Conservation (phyloP, 2,888 invertebrate species). For the Cantharis flavilabris region DNA sequence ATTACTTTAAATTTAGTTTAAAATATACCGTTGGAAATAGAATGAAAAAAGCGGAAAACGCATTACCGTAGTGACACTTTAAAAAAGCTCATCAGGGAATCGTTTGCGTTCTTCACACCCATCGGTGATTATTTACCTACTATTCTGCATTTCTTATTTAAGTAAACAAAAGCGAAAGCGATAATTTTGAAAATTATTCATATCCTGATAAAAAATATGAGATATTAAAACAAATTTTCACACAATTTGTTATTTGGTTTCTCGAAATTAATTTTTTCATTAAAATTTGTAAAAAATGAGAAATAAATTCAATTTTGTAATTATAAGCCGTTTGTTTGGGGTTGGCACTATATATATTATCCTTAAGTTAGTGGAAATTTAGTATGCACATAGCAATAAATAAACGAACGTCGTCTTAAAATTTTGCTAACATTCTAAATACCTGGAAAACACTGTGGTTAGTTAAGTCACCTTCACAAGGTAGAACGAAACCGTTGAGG, state of each 20-base stretch:
- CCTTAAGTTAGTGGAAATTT: neutral
- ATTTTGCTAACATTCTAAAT: neutral
- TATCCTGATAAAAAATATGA: neutral
- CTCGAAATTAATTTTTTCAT: neutral
- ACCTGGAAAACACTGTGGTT: neutral
- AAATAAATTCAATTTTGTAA: neutral
- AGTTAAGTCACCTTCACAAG: neutral
- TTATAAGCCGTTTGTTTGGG: neutral
- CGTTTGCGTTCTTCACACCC: slow-evolving; percentile 16
- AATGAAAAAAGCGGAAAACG: neutral
- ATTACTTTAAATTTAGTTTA: neutral
- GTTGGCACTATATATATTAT: neutral
- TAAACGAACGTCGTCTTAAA: neutral
- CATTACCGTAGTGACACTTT: slow-evolving; percentile 5
- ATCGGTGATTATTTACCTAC: slow-evolving; percentile 6
- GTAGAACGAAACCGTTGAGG: neutral
- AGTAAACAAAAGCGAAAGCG: neutral
- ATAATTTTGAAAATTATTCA: neutral
- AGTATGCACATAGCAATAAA: neutral
- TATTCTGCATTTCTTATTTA: neutral
- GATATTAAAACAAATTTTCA: neutral
- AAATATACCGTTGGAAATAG: neutral
- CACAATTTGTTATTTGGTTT: neutral
- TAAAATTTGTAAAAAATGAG: neutral
- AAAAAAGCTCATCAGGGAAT: slow-evolving; percentile 15